Evolutionary conservation across 1,140 invertebrate genomes (phyloP).

Genomic region (Neodiprion virginianus): DNA sequence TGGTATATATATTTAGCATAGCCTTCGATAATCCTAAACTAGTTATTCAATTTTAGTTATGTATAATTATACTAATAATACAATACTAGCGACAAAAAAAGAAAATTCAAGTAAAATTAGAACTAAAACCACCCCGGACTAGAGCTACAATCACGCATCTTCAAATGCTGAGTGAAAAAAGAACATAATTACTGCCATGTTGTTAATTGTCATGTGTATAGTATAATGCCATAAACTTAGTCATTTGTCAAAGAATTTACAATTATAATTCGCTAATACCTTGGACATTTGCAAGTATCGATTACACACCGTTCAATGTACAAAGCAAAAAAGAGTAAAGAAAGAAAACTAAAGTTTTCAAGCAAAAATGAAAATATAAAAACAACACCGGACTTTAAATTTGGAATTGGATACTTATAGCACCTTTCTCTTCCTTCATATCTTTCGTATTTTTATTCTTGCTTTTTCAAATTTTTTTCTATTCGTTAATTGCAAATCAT

Average conservation of each 20-base stretch:
- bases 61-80: constrained; percentile 23
- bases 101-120: constrained; percentile 22
- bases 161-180: not conserved
- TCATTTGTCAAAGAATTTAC: not conserved
- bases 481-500: too few relatives aligned
- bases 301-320: not conserved
- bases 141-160: constrained; percentile 51
- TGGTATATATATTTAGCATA: not conserved
- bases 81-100: constrained; percentile 20
- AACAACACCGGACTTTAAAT: too few relatives aligned
- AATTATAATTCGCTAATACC: constrained; percentile 3
- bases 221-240: not conserved
- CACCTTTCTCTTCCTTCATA: not conserved
- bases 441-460: not conserved
- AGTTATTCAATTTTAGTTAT: constrained; percentile 22
- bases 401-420: not conserved
- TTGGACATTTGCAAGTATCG: constrained; percentile 1
- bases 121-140: constrained; percentile 42
- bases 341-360: too few relatives aligned
- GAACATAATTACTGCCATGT: not conserved
- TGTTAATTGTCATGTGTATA: constrained; percentile 1
- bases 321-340: not conserved
- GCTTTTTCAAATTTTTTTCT: not conserved
- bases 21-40: not conserved
- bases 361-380: too few relatives aligned